A percentile compares a stretch with the other conserved stretches of the same genome.
Evolutionary conservation across 2,113 vertebrate species (phyloP).

Genomic region (Phylloscopus trochiloides): DNA sequence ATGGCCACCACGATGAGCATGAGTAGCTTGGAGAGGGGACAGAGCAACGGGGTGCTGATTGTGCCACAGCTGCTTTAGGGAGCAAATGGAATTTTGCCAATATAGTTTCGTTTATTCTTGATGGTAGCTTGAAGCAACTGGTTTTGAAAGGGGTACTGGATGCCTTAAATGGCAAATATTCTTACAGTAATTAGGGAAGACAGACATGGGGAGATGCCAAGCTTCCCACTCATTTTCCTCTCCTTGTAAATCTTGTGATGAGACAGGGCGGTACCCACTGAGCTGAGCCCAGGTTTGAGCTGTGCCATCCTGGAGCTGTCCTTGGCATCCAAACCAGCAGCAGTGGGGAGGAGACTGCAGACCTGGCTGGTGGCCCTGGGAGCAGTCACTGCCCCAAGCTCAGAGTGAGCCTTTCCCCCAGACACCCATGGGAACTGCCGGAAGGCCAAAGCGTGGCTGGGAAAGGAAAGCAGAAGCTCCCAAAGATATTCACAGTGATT

Average conservation of each 20-base stretch:
- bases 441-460: accelerated
- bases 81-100: background rate
- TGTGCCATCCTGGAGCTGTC: background rate
- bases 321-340: background rate
- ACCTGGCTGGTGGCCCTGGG: background rate
- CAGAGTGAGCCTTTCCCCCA: background rate
- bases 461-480: background rate
- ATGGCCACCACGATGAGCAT: background rate
- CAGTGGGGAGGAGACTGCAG: background rate
- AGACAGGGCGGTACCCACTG: background rate
- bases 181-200: background rate
- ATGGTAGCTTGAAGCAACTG: background rate
- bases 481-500: background rate
- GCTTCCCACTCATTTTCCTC: background rate
- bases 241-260: background rate
- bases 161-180: background rate
- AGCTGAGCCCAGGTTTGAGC: background rate
- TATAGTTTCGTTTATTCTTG: background rate
- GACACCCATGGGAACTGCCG: too few relatives aligned
- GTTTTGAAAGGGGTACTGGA: background rate
- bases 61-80: background rate
- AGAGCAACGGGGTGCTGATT: background rate
- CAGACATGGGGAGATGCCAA: background rate
- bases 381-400: background rate
- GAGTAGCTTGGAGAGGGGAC: background rate